Evolutionary conservation across 2,797 vertebrate species (phyloP).

Genomic region (Syngnathus acus): DNA sequence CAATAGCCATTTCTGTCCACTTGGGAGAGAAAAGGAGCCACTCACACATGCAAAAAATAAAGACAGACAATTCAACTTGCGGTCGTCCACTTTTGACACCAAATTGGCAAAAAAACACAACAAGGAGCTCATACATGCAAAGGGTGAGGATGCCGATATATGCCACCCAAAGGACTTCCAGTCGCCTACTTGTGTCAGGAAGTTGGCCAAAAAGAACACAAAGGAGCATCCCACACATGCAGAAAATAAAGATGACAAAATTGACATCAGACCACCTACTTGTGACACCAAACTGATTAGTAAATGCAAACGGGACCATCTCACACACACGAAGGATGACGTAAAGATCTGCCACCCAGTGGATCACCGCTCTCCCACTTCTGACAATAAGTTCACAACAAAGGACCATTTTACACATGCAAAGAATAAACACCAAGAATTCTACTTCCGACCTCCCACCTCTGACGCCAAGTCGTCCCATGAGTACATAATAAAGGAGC

Average conservation of each 20-base stretch:
- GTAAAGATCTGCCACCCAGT: neutral
- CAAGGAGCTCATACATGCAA: neutral
- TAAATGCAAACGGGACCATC: neutral
- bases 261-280: neutral
- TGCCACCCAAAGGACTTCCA: neutral
- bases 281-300: neutral
- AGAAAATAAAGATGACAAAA: neutral
- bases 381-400: neutral
- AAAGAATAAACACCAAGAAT: neutral
- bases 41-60: neutral
- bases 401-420: neutral
- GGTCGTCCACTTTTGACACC: neutral
- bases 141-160: slow-evolving; percentile 9
- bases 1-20: neutral
- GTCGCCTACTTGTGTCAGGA: neutral
- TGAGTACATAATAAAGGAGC: neutral
- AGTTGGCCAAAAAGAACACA: neutral
- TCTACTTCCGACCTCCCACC: neutral
- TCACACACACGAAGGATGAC: neutral
- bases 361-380: neutral
- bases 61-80: slow-evolving; percentile 1
- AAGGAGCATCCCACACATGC: neutral
- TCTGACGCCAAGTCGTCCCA: neutral
- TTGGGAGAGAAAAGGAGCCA: neutral
- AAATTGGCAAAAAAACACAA: neutral